phyloP scores from a whole-genome alignment of 1,140 invertebrate species.

The Nasonia giraulti region DNA sequence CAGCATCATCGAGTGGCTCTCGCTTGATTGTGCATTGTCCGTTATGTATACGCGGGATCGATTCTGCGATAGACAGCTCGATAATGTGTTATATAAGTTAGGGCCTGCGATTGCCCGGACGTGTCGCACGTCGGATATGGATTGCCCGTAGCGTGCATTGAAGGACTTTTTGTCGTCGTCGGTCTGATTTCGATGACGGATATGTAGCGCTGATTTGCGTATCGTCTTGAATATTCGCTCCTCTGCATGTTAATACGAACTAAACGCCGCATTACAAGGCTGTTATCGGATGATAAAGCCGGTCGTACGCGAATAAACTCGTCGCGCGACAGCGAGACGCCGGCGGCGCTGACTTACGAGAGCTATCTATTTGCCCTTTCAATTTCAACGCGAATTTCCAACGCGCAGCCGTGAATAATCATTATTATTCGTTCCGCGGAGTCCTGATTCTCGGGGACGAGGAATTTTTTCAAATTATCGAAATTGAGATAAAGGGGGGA shows the following conservation, averaged over 20 bases:
- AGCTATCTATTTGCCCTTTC: conserved; percentile 15
- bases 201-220: neutral
- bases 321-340: neutral
- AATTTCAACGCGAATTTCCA: conserved; percentile 24
- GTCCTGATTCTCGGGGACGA: neutral
- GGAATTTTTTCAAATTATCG: conserved; percentile 46
- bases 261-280: neutral
- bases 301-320: neutral
- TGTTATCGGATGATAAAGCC: neutral
- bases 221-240: neutral
- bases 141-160: neutral
- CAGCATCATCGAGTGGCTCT: conserved; percentile 1
- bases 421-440: conserved; percentile 28
- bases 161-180: neutral
- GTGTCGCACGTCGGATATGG: neutral
- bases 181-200: neutral
- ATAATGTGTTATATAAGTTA: conserved; percentile 36
- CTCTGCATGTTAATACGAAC: too few relatives aligned
- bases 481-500: conserved; percentile 2
- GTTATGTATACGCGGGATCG: conserved; percentile 8
- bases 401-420: conserved; percentile 8
- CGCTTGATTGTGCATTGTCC: conserved; percentile 29
- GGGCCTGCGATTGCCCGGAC: neutral
- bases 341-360: conserved; percentile 1
- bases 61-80: conserved; percentile 39